Evolutionary conservation across 2,797 vertebrate genomes (phyloP), one percentile per base, ranked within the genome.

Genomic region (Lagodon rhomboides): DNA sequence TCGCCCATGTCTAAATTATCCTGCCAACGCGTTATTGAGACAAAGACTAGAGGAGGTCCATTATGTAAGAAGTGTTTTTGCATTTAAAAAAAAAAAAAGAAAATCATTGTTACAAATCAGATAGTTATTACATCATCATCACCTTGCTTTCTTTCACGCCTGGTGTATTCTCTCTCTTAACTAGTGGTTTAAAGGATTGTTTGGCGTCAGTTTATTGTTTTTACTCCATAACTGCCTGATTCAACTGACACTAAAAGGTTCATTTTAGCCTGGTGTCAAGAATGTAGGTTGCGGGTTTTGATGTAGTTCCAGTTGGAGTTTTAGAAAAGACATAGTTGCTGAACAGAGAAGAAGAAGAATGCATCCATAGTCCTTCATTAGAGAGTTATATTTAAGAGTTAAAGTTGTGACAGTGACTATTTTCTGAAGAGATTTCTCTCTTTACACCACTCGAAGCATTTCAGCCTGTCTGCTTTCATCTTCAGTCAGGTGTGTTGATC

Each of bases 1-100:
- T 65, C 34, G 16, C 12, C 16, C 41, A 17, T 15, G 44, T 7
- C 34, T 63, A 25, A 77, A 71, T 49, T 23, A 60, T 3, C 34
- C 46, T 41, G 55, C 66, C 47, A 78, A 46, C 62, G 63, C 53
- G 74, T 54, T 60, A 22, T 22, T 66, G 49, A 76, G 18, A 70
- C 18, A 67, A 56, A 46, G 30, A 71, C 16, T 20, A 23, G 34
- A 50, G 18, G 22, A 78, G 51, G 30, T 34, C 2, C 5, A 44
- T 71, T 67, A 73, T 56, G 43, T 38, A 73, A 69, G 43, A 3
- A 16, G 25, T 3, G 13, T 30, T 27, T 63, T 59, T 38, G 54
- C 58, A 54, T 9, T 25, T 10, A 20, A 10, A 2, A 38, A 38
- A 38, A 38, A 2, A 38, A 38, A 27, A 27, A 27, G 9, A 18